Evolutionary conservation across 1,140 invertebrate genomes (phyloP).

Genomic region (Zaprionus africanus): DNA sequence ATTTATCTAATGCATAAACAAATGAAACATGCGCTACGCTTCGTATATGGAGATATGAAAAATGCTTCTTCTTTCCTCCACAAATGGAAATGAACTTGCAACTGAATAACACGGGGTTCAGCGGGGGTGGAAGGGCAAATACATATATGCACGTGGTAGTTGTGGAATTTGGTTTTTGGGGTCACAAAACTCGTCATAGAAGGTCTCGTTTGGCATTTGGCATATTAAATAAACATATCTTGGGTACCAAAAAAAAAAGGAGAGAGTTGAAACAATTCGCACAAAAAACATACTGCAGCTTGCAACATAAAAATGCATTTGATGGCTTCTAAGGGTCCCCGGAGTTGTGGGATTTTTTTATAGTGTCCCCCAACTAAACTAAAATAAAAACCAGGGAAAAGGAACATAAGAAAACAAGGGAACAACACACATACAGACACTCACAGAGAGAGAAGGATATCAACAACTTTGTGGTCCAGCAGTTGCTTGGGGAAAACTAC

Average conservation of each 20-base stretch:
- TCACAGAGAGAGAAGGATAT: slow-evolving; percentile 2
- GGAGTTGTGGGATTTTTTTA: slow-evolving; percentile 21
- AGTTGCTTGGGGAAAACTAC: slow-evolving; percentile 38
- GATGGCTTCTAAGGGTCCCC: slow-evolving; percentile 18
- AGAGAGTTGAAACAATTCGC: slow-evolving; percentile 26
- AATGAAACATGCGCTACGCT: slow-evolving; percentile 68
- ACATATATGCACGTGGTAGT: background rate
- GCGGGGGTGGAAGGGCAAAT: background rate
- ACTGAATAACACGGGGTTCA: slow-evolving; percentile 57
- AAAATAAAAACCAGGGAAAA: slow-evolving; percentile 9
- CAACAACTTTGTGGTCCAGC: slow-evolving; percentile 46
- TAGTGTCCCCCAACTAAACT: slow-evolving; percentile 14
- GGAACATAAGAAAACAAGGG: slow-evolving; percentile 10
- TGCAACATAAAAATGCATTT: slow-evolving; percentile 47
- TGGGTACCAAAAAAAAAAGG: slow-evolving; percentile 7
- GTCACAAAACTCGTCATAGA: slow-evolving; percentile 33
- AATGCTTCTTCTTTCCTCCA: slow-evolving; percentile 14
- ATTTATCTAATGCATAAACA: slow-evolving; percentile 73
- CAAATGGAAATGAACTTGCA: slow-evolving; percentile 61
- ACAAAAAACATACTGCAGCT: slow-evolving; percentile 45
- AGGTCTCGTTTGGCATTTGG: slow-evolving; percentile 30
- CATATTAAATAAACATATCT: slow-evolving; percentile 43
- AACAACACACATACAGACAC: background rate
- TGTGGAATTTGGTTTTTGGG: background rate
- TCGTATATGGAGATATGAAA: slow-evolving; percentile 11